Base-by-base conservation (phyloP, 2,888 invertebrate genomes). In the Leucoma salicis region DNA sequence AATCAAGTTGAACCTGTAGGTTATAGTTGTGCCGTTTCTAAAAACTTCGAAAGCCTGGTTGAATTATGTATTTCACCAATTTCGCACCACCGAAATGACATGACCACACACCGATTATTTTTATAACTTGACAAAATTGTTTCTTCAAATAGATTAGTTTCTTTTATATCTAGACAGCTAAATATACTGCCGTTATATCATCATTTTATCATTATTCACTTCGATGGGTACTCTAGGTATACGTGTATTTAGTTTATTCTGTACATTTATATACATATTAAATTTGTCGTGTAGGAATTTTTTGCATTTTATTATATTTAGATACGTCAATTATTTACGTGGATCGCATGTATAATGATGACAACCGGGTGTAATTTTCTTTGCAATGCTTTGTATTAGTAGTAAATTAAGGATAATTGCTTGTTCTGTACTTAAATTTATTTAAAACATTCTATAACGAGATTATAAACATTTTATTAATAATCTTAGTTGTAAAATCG, bases 401-500 rank as follows among this genome's bases (percentile, higher is more conserved):
- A 57, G 39, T 35, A 48, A 21, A 29, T 5, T 63, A 45, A 39
- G 39, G 46, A 37, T 39, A 49, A 35, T 52, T 58, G 53, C 52
- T 48, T 54, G 55, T 53, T 56, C 53, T 56, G 76, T 74, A 75
- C 74, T 75, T 75, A 74, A 69, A 55, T 48, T 53, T 59, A 52
- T 53, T 39, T 29, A 38, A 39, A 40, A 42, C 18, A 46, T 43
- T 48, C 50, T 50, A 49, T 32, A 45, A 47, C 50, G 63, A 65
- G 63, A 61, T 66, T 63, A 66, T 27, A 35, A 35, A 39, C 38
- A 42, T 35, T 45, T 42, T 49, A 38, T 49, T 34, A 43, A 41
- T 46, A 52, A 46, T 49, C 31, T 60, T 48, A 53, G 39, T 42
- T 36, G 15, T 45, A 21, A 3, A 6, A 4, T 21, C 21, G 2